Evolutionary conservation across 23 tunicate genomes (phyloP).

Genomic region (Ciona savignyi): DNA sequence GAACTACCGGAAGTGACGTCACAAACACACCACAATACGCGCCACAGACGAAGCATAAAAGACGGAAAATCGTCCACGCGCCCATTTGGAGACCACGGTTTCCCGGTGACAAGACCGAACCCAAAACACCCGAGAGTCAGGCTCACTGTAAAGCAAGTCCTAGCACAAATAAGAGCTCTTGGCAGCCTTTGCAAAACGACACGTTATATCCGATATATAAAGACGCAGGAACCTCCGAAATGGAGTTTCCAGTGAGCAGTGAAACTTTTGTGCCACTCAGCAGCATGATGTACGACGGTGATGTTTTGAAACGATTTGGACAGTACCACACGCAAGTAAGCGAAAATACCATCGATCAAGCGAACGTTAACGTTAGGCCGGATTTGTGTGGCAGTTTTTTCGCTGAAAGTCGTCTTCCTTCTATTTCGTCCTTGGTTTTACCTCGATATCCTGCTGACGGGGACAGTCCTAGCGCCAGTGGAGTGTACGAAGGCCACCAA

Average conservation of each 20-base stretch:
- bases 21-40: not conserved
- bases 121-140: not conserved
- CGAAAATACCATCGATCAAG: not conserved
- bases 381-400: not conserved
- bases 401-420: not conserved
- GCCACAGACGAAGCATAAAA: not conserved
- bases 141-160: not conserved
- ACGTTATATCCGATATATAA: not conserved
- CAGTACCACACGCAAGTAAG: not conserved
- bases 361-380: not conserved
- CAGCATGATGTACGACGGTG: not conserved
- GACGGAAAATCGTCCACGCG: not conserved
- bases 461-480: not conserved
- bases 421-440: not conserved
- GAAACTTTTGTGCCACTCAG: not conserved
- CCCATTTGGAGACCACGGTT: slow-evolving; percentile 11
- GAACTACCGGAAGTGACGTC: not conserved
- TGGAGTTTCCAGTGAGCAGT: not conserved
- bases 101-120: slow-evolving; percentile 5
- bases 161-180: not conserved
- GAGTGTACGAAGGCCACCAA: not conserved
- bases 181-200: not conserved
- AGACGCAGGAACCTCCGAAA: not conserved
- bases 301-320: not conserved
- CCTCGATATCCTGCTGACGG: not conserved